Evolutionary conservation across 2,888 invertebrate genomes (phyloP), one percentile per base, ranked within the genome.

Genomic region (Macrophya annulata): DNA sequence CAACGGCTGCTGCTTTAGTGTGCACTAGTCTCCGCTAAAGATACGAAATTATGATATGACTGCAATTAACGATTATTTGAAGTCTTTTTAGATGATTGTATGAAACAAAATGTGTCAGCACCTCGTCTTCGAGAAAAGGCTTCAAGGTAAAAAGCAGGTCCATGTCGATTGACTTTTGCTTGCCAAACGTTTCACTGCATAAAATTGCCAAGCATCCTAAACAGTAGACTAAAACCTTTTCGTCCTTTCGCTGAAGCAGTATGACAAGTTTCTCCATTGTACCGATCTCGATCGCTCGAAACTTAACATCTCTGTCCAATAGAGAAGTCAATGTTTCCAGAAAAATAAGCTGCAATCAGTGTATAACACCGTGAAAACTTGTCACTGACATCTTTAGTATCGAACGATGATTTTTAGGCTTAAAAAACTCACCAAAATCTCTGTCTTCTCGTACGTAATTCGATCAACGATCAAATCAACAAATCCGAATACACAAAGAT

Each of bases 291-390:
- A 94, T 87, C 2, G 93, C 94, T 40, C 92, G 88, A 77, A 89
- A 89, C 88, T 94, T 93, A 31, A 93, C 93, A 45, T 90, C 88
- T 31, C 91, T 91, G 86, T 93, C 92, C 89, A 94, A 91, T 48
- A 94, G 86, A 5, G 88, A 89, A 68, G 90, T 90, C 45, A 94
- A 88, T 0, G 93, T 92, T 85, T 92, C 89, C 85, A 94, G 89
- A 87, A 93, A 92, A 31, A 92, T 86, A 37, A 87, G 71, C 91
- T 90, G 84, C n/a, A 85, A 81, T 31, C 12, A 55, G 31, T 12
- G 21, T 43, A 43, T 31, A 37, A 10, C 51, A 59, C 45, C 17
- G 43, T 74, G 40, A 72, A 59, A 31, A 71, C n/a, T 85, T 43
- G 17, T 45, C 59, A 45, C 31, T 25, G 62, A n/a, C 9, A 51